Percentiles rank a stretch among this genome's conserved stretches.
Evolutionary conservation across 2,113 vertebrate species (phyloP).

Genomic region (Spilogale gracilis): DNA sequence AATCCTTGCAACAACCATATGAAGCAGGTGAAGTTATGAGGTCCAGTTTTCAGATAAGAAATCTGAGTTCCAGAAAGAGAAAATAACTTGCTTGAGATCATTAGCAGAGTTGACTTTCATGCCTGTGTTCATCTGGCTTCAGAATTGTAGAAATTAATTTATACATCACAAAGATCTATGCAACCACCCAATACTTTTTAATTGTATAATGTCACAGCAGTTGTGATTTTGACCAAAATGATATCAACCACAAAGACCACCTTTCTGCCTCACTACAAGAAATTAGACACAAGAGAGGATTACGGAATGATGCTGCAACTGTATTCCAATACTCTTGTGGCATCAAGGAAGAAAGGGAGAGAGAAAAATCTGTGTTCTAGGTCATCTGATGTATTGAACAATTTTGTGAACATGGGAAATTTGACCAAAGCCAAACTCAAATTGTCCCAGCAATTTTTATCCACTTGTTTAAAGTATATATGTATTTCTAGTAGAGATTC

Average conservation of each 20-base stretch:
- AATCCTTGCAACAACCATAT: background rate
- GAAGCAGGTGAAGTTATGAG: background rate
- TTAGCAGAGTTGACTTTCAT: background rate
- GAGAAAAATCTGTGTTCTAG: background rate
- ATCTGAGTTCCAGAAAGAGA: background rate
- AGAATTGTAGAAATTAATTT: background rate
- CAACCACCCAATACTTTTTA: background rate
- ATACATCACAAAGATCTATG: background rate
- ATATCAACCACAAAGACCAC: background rate
- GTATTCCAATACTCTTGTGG: background rate
- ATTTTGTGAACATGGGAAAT: slow-evolving; percentile 13
- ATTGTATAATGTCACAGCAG: background rate
- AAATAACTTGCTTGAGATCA: background rate
- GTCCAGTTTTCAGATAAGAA: background rate
- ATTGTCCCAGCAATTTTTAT: slow-evolving; percentile 56
- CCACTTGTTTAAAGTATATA: slow-evolving; percentile 57
- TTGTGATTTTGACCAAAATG: background rate
- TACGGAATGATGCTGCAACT: background rate
- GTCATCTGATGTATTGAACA: background rate
- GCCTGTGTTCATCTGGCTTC: background rate
- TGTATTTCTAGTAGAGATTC: slow-evolving; percentile 37
- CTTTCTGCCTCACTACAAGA: background rate
- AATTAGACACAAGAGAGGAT: background rate
- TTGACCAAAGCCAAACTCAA: slow-evolving; percentile 44
- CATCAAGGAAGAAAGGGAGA: background rate